Conservation (phyloP, 1,140 invertebrate genomes). For the Lethocerus indicus region DNA sequence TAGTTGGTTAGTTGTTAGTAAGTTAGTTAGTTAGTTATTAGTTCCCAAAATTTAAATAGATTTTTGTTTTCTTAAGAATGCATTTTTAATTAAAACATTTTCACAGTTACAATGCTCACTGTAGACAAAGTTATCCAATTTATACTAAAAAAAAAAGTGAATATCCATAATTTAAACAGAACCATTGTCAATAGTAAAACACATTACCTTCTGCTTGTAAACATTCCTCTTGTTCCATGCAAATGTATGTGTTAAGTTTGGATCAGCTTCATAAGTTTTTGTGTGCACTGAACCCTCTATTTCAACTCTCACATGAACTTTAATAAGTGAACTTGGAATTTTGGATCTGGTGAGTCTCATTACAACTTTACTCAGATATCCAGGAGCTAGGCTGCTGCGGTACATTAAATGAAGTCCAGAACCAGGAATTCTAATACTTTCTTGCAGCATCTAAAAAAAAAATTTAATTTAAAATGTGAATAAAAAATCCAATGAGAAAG, state of each 20-base stretch:
- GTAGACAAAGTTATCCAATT: too few species aligned
- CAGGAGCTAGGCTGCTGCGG: conserved; percentile 78
- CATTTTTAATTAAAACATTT: too few species aligned
- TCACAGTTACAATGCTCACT: too few species aligned
- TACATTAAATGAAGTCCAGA: conserved; percentile 83
- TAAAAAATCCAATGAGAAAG: background rate
- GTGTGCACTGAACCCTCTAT: conserved; percentile 83
- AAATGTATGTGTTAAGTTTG: conserved; percentile 84
- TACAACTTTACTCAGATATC: conserved; percentile 81
- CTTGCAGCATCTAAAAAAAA: conserved; percentile 72
- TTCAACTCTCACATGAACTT: conserved; percentile 77
- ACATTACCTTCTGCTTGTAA: conserved; percentile 79
- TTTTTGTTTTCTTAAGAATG: too few species aligned
- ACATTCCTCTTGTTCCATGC: conserved; percentile 96
- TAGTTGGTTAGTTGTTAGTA: too few species aligned
- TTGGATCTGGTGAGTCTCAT: conserved; percentile 71
- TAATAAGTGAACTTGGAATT: conserved; percentile 60
- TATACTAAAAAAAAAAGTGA: too few species aligned
- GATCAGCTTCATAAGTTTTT: conserved; percentile 88
- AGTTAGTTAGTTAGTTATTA: too few species aligned
- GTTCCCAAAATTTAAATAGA: too few species aligned
- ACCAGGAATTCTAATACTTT: conserved; percentile 82
- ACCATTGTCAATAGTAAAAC: too few species aligned
- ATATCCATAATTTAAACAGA: too few species aligned
- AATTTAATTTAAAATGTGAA: conserved; percentile 1